Evolutionary conservation across 2,888 invertebrate species (phyloP), one percentile per base, ranked within the genome.

Genomic region (Yponomeuta cagnagella): DNA sequence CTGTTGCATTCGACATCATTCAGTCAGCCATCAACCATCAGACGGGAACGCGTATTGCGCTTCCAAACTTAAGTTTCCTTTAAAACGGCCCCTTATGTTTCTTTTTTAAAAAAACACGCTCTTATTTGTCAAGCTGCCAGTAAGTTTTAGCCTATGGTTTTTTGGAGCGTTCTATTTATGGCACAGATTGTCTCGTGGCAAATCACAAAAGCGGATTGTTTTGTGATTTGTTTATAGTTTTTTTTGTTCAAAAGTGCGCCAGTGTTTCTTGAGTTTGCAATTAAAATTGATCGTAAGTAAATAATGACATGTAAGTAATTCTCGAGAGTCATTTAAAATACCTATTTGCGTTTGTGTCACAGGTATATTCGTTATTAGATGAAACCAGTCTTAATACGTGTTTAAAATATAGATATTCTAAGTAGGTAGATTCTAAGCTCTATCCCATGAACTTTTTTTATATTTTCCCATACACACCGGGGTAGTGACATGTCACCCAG

Each of bases 21-120:
- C 90, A 90, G 90, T 90, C 90, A 90, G 90, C 90, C 89, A 87
- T 82, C 52, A 58, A 15, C 52, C 15, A 58, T 8, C 77, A 77
- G 78, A 74, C 71, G 75, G 77, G 75, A 77, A 73, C 80, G 82
- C 76, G 83, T 48, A 31, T 75, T 82, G 83, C 85, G 87, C 85
- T 77, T 80, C 77, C 73, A 71, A 75, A 77, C 75, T 72, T 73
- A 71, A 73, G 75, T 75, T 78, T 74, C 68, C 71, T 74, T 75
- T 73, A n/a, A 48, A 48, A 23, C 48, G 12, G 12, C 12, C 30
- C 12, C 0, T 65, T 65, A 33, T 30, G 3, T 65, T 65, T 31
- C n/a, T 63, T 65, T 31, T 64, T 31, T 65, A 33, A 1, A 10
- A 10, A 65, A 33, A 65, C 12, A 23, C 12, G n/a, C 10, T 31